Evolutionary conservation across 2,888 invertebrate species (phyloP).

Genomic region (Belgica antarctica): DNA sequence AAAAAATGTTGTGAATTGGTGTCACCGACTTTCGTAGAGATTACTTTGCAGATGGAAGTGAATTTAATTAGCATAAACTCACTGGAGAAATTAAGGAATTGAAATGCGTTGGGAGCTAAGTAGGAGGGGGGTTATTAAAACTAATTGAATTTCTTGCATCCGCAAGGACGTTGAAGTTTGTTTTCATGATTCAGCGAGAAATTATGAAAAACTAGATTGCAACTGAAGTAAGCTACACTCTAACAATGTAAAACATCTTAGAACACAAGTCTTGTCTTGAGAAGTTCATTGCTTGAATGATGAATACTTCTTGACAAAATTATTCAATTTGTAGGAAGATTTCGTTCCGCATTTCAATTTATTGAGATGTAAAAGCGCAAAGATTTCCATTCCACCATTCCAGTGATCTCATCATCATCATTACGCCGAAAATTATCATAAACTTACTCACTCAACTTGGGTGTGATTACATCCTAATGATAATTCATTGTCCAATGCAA

Average conservation of each 20-base stretch:
- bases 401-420: conserved; percentile 14
- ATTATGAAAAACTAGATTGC: too few species aligned
- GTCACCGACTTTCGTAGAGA: conserved; percentile 11
- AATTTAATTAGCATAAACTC: conserved; percentile 31
- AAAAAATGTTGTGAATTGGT: neutral
- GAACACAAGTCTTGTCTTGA: too few species aligned
- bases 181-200: too few species aligned
- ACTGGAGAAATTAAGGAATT: conserved; percentile 35
- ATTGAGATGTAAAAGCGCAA: too few species aligned
- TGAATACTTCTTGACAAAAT: too few species aligned
- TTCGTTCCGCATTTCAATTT: too few species aligned
- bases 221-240: too few species aligned
- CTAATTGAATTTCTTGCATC: conserved; percentile 16
- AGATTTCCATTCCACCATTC: neutral
- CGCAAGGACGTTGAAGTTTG: too few species aligned
- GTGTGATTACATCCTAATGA: conserved; percentile 41
- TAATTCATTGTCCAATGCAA: conserved; percentile 32
- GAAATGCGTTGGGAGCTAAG: neutral
- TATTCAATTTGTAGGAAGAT: too few species aligned
- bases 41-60: conserved; percentile 4
- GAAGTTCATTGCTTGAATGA: too few species aligned
- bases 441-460: conserved; percentile 43
- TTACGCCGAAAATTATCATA: conserved; percentile 14
- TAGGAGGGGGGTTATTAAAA: neutral
- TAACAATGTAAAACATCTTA: too few species aligned